phyloP scores from a whole-genome alignment of 1,140 invertebrate species.

The Pemphigus obesinymphae region DNA sequence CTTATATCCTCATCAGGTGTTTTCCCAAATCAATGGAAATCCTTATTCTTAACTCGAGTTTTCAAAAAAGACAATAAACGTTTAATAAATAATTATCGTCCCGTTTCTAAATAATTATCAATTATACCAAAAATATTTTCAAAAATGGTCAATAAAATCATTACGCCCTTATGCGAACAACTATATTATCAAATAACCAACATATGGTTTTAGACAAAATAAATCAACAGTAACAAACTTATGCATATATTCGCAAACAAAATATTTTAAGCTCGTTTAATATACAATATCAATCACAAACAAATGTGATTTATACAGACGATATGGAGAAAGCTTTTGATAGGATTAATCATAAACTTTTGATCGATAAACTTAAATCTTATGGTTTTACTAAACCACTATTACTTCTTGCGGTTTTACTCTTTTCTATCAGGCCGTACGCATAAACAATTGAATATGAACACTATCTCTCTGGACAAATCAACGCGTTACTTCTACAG shows the following conservation, averaged over 20 bases:
- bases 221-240: not conserved
- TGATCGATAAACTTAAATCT: too few relatives aligned
- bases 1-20: not conserved
- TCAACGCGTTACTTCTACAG: too few relatives aligned
- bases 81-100: not conserved
- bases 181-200: not conserved
- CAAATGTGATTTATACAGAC: not conserved
- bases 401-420: too few relatives aligned
- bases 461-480: too few relatives aligned
- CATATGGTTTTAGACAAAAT: not conserved
- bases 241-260: not conserved
- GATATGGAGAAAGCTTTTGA: not conserved
- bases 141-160: not conserved
- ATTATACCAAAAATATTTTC: not conserved
- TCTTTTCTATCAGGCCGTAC: too few relatives aligned
- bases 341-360: not conserved
- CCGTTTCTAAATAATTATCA: too few relatives aligned
- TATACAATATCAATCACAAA: not conserved
- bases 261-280: not conserved
- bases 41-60: not conserved
- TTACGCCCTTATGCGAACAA: not conserved
- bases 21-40: not conserved
- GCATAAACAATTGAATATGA: too few relatives aligned
- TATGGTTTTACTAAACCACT: too few relatives aligned
- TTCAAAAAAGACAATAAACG: not conserved